Conservation (phyloP, 2,888 invertebrate genomes). For the Chloroclysta siterata region DNA sequence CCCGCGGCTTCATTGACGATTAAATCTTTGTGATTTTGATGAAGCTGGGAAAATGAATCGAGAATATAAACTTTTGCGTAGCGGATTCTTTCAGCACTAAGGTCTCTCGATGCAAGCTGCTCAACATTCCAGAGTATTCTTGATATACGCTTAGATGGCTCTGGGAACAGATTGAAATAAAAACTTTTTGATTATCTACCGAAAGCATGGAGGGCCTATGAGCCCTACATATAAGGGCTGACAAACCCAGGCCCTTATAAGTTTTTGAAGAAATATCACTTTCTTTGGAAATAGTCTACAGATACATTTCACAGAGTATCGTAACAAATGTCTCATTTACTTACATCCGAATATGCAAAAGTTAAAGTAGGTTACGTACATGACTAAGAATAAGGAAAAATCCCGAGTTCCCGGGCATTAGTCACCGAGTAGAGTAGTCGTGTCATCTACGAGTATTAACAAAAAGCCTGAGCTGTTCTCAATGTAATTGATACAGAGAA, state of each 20-base stretch:
- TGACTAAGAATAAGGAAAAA: constrained; percentile 23
- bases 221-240: neutral
- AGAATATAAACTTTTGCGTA: neutral
- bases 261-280: neutral
- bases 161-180: neutral
- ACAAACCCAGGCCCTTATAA: too few relatives aligned
- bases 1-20: constrained; percentile 38
- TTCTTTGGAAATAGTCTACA: neutral
- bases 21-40: constrained; percentile 40
- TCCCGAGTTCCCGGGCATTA: neutral
- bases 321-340: constrained; percentile 4
- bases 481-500: constrained; percentile 23
- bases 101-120: neutral
- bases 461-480: constrained; percentile 21
- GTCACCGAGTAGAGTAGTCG: constrained; percentile 16
- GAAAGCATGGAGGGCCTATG: neutral
- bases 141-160: neutral
- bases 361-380: constrained; percentile 13
- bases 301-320: neutral
- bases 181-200: neutral
- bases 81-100: neutral
- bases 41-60: constrained; percentile 35
- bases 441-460: constrained; percentile 11
- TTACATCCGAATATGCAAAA: constrained; percentile 2
- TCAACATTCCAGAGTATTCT: neutral